phyloP scores from a whole-genome alignment of 64 coral and sea anemone species.

The Montipora cactus region DNA sequence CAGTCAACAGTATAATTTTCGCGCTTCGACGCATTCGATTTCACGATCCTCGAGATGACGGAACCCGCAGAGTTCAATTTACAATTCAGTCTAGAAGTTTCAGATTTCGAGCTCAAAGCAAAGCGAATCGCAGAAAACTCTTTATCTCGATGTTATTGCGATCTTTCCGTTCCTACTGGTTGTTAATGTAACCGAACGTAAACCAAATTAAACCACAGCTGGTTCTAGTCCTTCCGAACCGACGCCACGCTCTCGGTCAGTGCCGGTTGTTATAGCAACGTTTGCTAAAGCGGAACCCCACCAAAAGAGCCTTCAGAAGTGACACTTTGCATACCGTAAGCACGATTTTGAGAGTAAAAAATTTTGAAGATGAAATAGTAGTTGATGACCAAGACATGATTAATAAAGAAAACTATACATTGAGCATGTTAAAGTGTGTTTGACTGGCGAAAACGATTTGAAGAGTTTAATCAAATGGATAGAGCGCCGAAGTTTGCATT shows the following conservation, averaged over 20 bases:
- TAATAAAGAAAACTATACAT: not conserved
- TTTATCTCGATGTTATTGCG: not conserved
- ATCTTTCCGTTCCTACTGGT: not conserved
- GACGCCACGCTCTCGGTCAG: slow-evolving; percentile 60
- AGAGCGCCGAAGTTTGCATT: not conserved
- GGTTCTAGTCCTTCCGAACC: slow-evolving; percentile 45
- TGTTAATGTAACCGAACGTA: slow-evolving; percentile 5
- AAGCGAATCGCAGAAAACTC: not conserved
- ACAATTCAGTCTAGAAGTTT: not conserved
- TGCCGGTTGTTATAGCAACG: slow-evolving; percentile 55
- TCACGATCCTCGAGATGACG: not conserved
- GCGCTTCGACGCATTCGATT: slow-evolving; percentile 14
- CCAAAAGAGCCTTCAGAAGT: not conserved
- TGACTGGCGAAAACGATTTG: not conserved
- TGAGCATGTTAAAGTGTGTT: not conserved
- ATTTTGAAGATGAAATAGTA: not conserved
- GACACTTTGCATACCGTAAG: slow-evolving; percentile 30
- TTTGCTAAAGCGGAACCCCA: slow-evolving; percentile 24
- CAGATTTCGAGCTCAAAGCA: not conserved
- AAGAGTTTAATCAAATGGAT: not conserved
- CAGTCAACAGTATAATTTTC: slow-evolving; percentile 11
- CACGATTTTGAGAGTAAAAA: slow-evolving; percentile 4
- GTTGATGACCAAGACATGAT: not conserved
- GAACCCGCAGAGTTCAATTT: not conserved
- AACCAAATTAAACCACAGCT: not conserved